Conservation (phyloP, 2,113 vertebrate species). For the Symphodus melops region DNA sequence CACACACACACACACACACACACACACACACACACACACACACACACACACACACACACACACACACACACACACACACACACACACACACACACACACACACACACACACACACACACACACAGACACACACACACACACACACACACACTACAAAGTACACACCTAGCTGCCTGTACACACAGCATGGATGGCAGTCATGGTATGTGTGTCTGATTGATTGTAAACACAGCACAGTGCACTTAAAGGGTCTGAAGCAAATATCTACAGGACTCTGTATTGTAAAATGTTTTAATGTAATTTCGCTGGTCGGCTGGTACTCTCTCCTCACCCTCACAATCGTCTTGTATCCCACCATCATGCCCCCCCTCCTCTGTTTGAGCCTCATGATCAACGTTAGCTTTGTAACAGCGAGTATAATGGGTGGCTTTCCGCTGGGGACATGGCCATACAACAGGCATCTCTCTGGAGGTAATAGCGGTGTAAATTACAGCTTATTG, state of each 20-base stretch:
- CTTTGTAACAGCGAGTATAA: constrained; percentile 67
- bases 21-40: not conserved
- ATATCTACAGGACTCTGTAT: not conserved
- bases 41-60: not conserved
- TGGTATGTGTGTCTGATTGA: constrained; percentile 1
- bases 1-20: no score
- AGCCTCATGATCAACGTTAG: constrained; percentile 66
- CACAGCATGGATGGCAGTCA: not conserved
- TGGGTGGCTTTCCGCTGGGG: constrained; percentile 64
- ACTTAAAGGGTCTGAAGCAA: not conserved
- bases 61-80: no score
- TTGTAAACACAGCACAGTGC: not conserved
- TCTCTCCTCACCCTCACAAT: constrained; percentile 16
- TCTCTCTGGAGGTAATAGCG: constrained; percentile 76
- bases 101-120: no score
- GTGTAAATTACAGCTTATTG: constrained; percentile 82
- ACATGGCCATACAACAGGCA: constrained; percentile 64
- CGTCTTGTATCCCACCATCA: constrained; percentile 44
- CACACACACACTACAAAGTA: not conserved
- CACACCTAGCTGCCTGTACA: constrained; percentile 13
- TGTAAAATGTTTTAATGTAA: constrained; percentile 32
- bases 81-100: no score
- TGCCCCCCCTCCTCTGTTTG: constrained; percentile 50
- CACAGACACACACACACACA: no score
- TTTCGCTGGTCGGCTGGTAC: constrained; percentile 18